Conservation (phyloP, 1,140 invertebrate genomes). For the Metopolophium dirhodum region DNA sequence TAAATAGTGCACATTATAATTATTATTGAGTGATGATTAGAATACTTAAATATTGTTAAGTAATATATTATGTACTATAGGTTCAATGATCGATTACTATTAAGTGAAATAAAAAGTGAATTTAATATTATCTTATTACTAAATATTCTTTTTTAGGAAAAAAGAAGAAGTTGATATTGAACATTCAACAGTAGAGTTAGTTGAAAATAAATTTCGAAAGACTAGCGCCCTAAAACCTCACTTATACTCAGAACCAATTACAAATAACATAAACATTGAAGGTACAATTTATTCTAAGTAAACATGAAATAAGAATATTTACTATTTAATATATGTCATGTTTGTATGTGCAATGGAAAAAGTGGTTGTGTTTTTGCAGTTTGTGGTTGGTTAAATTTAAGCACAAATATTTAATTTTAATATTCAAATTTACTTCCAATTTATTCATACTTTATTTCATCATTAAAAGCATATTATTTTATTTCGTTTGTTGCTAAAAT, state of each 20-base stretch:
- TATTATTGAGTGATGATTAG: too few species aligned
- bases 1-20: neutral
- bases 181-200: slow-evolving; percentile 36
- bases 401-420: neutral
- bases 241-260: neutral
- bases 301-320: neutral
- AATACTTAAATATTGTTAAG: too few species aligned
- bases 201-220: slow-evolving; percentile 32
- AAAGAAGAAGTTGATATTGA: slow-evolving; percentile 46
- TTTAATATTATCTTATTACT: neutral
- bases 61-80: neutral
- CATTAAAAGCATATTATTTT: neutral
- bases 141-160: slow-evolving; percentile 33
- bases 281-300: slow-evolving; percentile 27
- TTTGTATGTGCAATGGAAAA: neutral
- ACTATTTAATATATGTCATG: neutral
- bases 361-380: neutral
- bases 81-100: neutral
- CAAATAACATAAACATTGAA: neutral
- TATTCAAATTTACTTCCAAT: neutral
- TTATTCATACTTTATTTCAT: neutral
- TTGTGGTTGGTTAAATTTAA: neutral
- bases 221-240: neutral
- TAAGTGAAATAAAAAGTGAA: neutral
- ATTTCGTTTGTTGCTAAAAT: too few species aligned